These are phyloP conservation scores for Drusus annulatus DNA, from an alignment of 1,140 invertebrate genomes.

Conservation along the genomic window DNA sequence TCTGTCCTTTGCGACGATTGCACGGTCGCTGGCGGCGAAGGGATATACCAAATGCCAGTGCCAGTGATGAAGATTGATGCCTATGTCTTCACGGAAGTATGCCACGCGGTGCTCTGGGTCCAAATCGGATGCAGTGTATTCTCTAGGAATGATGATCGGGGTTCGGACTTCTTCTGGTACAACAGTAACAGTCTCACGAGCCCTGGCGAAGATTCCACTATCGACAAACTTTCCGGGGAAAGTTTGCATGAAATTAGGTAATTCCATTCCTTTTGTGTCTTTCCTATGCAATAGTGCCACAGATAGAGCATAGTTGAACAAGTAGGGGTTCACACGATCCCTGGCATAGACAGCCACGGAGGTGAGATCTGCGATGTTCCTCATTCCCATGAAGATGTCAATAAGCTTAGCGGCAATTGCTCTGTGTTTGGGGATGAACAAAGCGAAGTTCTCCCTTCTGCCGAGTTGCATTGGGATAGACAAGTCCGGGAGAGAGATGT, in stretches of 20 bases:
- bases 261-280: conserved; percentile 79
- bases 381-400: conserved; percentile 81
- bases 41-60: conserved; percentile 89
- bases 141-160: conserved; percentile 79
- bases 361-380: conserved; percentile 79
- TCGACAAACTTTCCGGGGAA: conserved; percentile 87
- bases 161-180: conserved; percentile 75
- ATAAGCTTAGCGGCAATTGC: conserved; percentile 78
- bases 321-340: conserved; percentile 81
- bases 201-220: conserved; percentile 76
- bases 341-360: conserved; percentile 80
- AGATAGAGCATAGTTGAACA: conserved; percentile 85
- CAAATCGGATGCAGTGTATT: conserved; percentile 80
- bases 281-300: conserved; percentile 81
- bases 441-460: conserved; percentile 81
- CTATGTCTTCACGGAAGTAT: conserved; percentile 84
- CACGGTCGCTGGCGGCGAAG: conserved; percentile 73
- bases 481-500: conserved; percentile 80
- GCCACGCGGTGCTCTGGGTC: conserved; percentile 83
- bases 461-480: conserved; percentile 76
- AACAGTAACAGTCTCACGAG: conserved; percentile 78
- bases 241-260: conserved; percentile 79
- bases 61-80: conserved; percentile 87
- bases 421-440: conserved; percentile 82
- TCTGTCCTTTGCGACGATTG: conserved; percentile 78